Percentiles rank a stretch among this genome's conserved stretches.
Conservation (phyloP, 2,888 invertebrate genomes). For the Lithophane ornitopus region DNA sequence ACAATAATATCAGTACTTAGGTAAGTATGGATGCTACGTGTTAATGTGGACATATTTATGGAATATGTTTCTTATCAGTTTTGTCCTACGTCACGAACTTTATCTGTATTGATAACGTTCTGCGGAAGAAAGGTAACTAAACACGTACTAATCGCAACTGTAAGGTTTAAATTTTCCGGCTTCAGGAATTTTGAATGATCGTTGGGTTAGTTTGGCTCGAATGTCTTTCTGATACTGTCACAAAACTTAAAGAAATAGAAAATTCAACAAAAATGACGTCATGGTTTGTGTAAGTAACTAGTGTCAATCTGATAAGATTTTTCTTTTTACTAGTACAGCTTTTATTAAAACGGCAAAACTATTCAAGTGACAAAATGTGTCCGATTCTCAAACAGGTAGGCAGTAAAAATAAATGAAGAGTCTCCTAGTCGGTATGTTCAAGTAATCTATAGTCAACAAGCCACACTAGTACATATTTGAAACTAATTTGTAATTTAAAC, state of each 20-base stretch:
- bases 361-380: not conserved
- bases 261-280: not conserved
- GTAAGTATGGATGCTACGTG: slow-evolving; percentile 68
- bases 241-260: not conserved
- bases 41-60: slow-evolving; percentile 67
- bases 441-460: slow-evolving; percentile 43
- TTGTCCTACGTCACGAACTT: slow-evolving; percentile 77
- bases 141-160: slow-evolving; percentile 78
- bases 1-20: slow-evolving; percentile 51
- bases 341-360: not conserved
- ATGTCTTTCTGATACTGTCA: not conserved
- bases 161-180: slow-evolving; percentile 37
- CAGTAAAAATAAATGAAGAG: slow-evolving; percentile 5
- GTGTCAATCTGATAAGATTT: not conserved
- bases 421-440: not conserved
- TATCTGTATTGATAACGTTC: slow-evolving; percentile 85
- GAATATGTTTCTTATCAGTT: slow-evolving; percentile 72
- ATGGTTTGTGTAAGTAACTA: slow-evolving; percentile 8
- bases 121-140: slow-evolving; percentile 75
- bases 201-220: not conserved
- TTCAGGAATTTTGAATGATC: slow-evolving; percentile 29
- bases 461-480: slow-evolving; percentile 47
- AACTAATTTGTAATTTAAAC: slow-evolving; percentile 63
- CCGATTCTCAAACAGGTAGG: not conserved
- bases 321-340: not conserved